Conservation (phyloP, 2,888 invertebrate species). For the Xestia rhomboidea region DNA sequence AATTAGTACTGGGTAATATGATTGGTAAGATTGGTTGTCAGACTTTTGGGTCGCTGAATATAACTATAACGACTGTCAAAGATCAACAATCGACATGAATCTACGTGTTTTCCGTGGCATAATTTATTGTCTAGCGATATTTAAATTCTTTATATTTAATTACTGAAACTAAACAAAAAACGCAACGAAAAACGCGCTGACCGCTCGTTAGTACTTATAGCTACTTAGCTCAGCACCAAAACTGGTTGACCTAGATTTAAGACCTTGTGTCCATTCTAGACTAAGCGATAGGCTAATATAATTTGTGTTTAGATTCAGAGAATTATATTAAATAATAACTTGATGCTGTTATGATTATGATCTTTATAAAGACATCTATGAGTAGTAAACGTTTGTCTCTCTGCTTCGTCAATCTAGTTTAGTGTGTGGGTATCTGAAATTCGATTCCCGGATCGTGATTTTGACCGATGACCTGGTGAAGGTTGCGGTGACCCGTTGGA, state of each 20-base stretch:
- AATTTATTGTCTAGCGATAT: too few relatives aligned
- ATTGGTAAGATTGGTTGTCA: too few relatives aligned
- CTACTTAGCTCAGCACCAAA: constrained; percentile 52
- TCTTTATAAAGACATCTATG: background rate
- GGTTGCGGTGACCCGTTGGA: too few relatives aligned
- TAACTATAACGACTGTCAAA: too few relatives aligned
- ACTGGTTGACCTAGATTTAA: constrained; percentile 70
- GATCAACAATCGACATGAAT: too few relatives aligned
- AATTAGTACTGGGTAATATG: too few relatives aligned
- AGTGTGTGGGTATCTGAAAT: background rate
- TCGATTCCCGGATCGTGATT: background rate
- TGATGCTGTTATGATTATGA: background rate
- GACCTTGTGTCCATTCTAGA: constrained; percentile 70
- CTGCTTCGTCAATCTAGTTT: too few relatives aligned
- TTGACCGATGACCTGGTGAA: too few relatives aligned
- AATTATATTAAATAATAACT: constrained; percentile 35
- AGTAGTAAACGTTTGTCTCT: background rate
- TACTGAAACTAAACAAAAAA: constrained; percentile 10
- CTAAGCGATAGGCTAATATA: constrained; percentile 43
- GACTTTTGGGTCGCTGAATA: too few relatives aligned
- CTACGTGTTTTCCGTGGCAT: too few relatives aligned
- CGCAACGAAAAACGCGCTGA: constrained; percentile 16
- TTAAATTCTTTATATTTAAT: too few relatives aligned
- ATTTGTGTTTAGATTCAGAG: constrained; percentile 34
- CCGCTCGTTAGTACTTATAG: constrained; percentile 7